Base-by-base conservation (phyloP, 2,888 invertebrate species). In the Orthosia incerta region DNA sequence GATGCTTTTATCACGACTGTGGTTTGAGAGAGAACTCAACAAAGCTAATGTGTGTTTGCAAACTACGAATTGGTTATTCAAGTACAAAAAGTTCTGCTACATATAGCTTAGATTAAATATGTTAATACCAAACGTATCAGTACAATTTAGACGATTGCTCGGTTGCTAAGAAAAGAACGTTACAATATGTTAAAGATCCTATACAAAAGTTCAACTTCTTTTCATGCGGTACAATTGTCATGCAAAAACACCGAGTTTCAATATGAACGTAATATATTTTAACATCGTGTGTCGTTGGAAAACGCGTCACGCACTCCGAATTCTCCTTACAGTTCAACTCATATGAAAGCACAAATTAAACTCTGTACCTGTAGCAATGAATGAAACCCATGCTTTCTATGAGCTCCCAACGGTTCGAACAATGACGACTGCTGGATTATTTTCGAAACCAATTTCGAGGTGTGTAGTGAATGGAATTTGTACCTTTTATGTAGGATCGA, bases 281-380 rank as follows among this genome's bases (percentile, higher is more conserved):
- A 71, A 66, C 59, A 65, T 74, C 70, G 67, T 80, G 45, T 73
- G 57, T 76, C 61, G 71, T 84, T 76, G 66, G 57, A 66, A 86
- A 85, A 69, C 60, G 39, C 46, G 69, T 73, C 72, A 74, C 82
- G 73, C 75, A 46, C 74, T 64, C 60, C 53, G 20, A 85, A 85
- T 83, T 83, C 76, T 64, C 79, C 82, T 82, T 80, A 84, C 71
- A 77, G 83, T 77, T 77, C 70, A 55, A 80, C 64, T 71, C 64
- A 51, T 74, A 76, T 77, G 76, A 79, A 85, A 80, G 65, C 80
- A 76, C 67, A 75, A 84, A 86, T 86, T 85, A 80, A 86, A 84
- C 70, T 74, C 65, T 64, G 66, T 74, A 76, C 78, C 65, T 69
- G 80, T 75, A 85, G 76, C 75, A 78, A 81, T 81, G 77, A 74